phyloP scores from a whole-genome alignment of 1,140 invertebrate species.

The Micrasema longulum region DNA sequence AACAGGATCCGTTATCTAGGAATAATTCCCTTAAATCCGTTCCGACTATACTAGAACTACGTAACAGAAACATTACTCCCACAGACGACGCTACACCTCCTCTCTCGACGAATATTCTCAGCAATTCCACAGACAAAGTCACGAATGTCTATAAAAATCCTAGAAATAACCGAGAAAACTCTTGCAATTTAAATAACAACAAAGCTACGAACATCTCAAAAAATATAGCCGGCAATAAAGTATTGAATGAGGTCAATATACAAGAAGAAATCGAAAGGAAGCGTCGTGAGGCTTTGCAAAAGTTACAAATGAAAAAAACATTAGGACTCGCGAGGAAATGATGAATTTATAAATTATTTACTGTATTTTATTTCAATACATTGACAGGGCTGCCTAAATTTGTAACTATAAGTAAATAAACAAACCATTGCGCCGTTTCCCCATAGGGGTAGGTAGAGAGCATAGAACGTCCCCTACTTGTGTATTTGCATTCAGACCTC shows the following conservation, averaged over 20 bases:
- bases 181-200: constrained; percentile 15
- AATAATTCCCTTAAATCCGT: constrained; percentile 1
- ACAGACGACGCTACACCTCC: neutral
- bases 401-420: no score
- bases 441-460: no score
- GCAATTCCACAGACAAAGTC: neutral
- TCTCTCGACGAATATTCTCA: neutral
- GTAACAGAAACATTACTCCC: neutral
- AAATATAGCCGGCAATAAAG: constrained; percentile 33
- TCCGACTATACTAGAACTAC: neutral
- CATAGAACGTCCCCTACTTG: no score
- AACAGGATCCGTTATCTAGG: constrained; percentile 37
- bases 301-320: constrained; percentile 56
- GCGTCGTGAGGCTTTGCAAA: constrained; percentile 59
- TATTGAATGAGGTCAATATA: constrained; percentile 54
- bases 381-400: no score
- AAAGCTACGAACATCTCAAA: constrained; percentile 2
- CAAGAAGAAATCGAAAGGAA: constrained; percentile 61
- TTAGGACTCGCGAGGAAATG: constrained; percentile 4
- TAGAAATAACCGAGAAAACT: neutral
- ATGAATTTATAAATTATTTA: no score
- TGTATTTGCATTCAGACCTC: no score
- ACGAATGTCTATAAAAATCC: constrained; percentile 15
- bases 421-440: no score
- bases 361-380: no score